A percentile compares a stretch with the other conserved stretches of the same genome.
Evolutionary conservation across 2,797 vertebrate species (phyloP).

Genomic region (Sciurus carolinensis): DNA sequence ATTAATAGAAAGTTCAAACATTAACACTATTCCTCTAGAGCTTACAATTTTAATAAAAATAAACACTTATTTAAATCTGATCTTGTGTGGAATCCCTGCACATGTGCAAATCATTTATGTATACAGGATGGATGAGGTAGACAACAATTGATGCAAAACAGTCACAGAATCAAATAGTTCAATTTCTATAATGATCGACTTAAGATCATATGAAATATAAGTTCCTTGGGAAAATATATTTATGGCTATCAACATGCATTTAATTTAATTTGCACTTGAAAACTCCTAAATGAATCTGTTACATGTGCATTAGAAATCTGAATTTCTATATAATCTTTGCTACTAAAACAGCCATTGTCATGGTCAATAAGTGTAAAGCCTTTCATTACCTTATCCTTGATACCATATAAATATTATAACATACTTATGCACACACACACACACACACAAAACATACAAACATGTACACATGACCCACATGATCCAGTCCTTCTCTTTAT

Average conservation of each 20-base stretch:
- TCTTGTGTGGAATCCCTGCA: not conserved
- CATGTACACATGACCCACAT: not conserved
- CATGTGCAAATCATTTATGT: not conserved
- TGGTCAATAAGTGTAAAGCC: not conserved
- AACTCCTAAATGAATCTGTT: not conserved
- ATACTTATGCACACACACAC: not conserved
- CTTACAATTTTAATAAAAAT: not conserved
- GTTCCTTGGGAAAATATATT: not conserved
- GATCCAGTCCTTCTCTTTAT: not conserved
- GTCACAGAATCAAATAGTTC: not conserved
- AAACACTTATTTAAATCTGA: not conserved
- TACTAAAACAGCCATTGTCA: not conserved
- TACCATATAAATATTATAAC: not conserved
- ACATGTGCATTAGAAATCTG: not conserved
- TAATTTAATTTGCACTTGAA: not conserved
- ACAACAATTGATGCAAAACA: not conserved
- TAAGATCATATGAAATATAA: slow-evolving; percentile 31
- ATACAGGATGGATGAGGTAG: not conserved
- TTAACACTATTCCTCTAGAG: not conserved
- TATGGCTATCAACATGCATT: not conserved
- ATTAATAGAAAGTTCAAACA: not conserved
- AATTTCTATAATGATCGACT: not conserved
- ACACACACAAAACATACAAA: not conserved
- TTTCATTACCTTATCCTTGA: not conserved
- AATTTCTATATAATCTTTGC: slow-evolving; percentile 24